Percentiles rank a stretch among this genome's conserved stretches.
These are phyloP conservation scores for Oceanites oceanicus DNA, from an alignment of 2,113 vertebrate genomes.

Conservation along the genomic window DNA sequence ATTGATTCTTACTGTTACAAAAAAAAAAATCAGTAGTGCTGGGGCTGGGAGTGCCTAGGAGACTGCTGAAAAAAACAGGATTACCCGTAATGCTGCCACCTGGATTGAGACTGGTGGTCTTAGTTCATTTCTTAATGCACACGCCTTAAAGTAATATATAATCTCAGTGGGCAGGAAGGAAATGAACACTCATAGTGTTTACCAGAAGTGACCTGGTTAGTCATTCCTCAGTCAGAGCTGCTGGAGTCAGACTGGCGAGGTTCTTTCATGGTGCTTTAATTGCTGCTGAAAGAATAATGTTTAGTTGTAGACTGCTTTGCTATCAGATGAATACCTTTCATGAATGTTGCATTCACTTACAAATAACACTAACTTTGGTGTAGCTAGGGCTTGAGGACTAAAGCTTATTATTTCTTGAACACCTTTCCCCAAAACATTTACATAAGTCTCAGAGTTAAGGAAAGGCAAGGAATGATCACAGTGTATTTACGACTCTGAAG, in stretches of 20 bases:
- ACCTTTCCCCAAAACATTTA: not conserved
- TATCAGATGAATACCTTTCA: not conserved
- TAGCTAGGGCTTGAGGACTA: not conserved
- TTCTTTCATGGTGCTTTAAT: not conserved
- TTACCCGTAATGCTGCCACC: not conserved
- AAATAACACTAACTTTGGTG: not conserved
- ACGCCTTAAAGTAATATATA: not conserved
- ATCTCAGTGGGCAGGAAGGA: not conserved
- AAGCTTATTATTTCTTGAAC: not conserved
- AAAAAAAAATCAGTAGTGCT: not conserved
- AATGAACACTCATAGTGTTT: not conserved
- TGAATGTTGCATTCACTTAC: not conserved
- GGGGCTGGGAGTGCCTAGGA: not conserved
- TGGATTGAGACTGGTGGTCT: not conserved
- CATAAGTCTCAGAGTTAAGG: not conserved
- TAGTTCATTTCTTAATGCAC: not conserved
- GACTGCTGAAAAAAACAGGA: not conserved
- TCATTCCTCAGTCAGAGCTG: not conserved
- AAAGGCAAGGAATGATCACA: not conserved
- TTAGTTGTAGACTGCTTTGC: not conserved
- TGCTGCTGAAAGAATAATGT: not conserved
- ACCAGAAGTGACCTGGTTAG: not conserved
- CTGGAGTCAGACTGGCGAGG: not conserved
- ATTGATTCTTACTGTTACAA: not conserved
- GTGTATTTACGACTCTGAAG: not conserved